These are phyloP conservation scores for Budorcas taxicolor DNA, from an alignment of 2,113 vertebrate species.

Conservation along the genomic window DNA sequence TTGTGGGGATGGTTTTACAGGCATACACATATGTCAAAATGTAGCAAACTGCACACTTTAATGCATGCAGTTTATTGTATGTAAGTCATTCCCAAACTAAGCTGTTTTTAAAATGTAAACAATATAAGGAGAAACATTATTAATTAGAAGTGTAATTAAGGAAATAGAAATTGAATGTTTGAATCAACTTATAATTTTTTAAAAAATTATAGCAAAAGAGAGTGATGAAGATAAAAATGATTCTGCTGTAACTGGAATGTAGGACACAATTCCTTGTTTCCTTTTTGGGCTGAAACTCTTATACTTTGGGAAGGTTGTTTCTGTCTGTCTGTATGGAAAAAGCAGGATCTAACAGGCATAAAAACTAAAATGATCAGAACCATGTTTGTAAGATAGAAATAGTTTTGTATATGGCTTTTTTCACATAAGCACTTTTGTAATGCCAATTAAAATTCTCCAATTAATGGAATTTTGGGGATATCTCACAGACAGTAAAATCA, in stretches of 20 bases:
- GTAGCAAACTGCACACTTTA: neutral
- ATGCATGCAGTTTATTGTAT: neutral
- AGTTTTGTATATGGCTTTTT: constrained; percentile 21
- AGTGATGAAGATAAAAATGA: neutral
- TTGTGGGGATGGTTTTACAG: constrained; percentile 37
- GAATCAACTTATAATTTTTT: constrained; percentile 45
- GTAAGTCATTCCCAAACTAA: neutral
- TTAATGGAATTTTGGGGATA: neutral
- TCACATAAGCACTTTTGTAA: neutral
- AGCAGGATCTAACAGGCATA: neutral
- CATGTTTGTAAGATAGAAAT: constrained; percentile 24
- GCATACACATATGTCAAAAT: constrained; percentile 21
- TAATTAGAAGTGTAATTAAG: constrained; percentile 51
- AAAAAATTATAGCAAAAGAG: neutral
- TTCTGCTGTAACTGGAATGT: neutral
- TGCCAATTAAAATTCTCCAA: constrained; percentile 43
- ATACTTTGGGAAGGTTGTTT: neutral
- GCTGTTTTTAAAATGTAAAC: constrained; percentile 49
- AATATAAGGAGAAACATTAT: constrained; percentile 16
- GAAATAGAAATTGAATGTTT: constrained; percentile 53
- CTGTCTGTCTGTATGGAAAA: neutral
- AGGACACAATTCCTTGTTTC: neutral
- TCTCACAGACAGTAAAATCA: constrained; percentile 13
- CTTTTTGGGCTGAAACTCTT: neutral
- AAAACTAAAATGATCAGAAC: constrained; percentile 1